Evolutionary conservation across 2,797 vertebrate genomes (phyloP).

Genomic region (Perodicticus potto): DNA sequence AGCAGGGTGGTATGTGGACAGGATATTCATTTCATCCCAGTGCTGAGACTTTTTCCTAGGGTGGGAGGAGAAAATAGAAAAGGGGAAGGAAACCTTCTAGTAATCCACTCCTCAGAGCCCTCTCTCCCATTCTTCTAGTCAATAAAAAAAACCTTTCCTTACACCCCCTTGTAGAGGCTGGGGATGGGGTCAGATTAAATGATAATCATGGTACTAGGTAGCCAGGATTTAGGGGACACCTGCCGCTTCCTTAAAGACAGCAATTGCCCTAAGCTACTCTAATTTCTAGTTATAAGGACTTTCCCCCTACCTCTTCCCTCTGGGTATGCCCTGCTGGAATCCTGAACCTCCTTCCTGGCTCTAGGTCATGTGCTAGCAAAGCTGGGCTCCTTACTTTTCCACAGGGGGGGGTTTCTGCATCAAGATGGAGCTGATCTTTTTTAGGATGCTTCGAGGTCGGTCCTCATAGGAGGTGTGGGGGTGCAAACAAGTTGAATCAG

Average conservation of each 20-base stretch:
- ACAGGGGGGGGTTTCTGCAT: neutral
- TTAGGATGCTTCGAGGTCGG: constrained; percentile 73
- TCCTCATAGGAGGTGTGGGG: constrained; percentile 56
- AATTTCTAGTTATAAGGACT: neutral
- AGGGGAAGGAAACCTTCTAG: neutral
- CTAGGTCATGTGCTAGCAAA: neutral
- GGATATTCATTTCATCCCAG: constrained; percentile 86
- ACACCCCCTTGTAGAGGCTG: neutral
- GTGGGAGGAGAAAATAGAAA: neutral
- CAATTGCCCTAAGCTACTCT: neutral
- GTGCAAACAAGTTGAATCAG: neutral
- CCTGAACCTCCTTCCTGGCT: neutral
- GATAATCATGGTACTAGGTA: neutral
- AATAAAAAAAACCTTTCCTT: constrained; percentile 32
- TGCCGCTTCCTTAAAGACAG: neutral
- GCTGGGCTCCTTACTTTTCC: constrained; percentile 60
- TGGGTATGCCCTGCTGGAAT: neutral
- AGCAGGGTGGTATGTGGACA: constrained; percentile 81
- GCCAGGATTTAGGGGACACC: neutral
- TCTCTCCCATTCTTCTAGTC: neutral
- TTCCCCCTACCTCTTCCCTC: neutral
- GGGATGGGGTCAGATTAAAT: neutral
- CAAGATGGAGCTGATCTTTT: constrained; percentile 35
- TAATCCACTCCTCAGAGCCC: neutral
- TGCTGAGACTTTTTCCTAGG: constrained; percentile 82